These are phyloP conservation scores for Oenanthe oenanthe DNA, from an alignment of 2,113 vertebrate genomes.

Conservation along the genomic window DNA sequence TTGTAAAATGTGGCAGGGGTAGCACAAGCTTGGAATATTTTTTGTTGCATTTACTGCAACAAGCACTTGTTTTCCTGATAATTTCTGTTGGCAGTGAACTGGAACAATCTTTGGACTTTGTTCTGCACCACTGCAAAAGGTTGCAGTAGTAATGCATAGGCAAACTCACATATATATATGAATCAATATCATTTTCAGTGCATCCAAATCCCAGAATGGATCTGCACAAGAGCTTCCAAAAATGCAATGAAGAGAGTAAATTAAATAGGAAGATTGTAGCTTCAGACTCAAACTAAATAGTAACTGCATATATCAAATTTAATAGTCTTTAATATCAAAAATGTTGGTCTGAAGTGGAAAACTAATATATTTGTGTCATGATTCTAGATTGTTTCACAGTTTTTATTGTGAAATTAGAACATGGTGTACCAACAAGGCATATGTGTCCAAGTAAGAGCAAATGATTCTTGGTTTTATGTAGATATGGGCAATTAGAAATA, in stretches of 20 bases:
- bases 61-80: not conserved
- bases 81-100: not conserved
- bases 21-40: not conserved
- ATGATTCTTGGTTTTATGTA: not conserved
- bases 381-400: not conserved
- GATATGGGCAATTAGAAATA: not conserved
- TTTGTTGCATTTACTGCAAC: not conserved
- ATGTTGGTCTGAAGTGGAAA: not conserved
- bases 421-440: not conserved
- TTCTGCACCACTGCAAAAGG: not conserved
- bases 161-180: not conserved
- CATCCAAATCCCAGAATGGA: not conserved
- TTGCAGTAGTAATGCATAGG: not conserved
- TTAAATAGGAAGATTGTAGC: not conserved
- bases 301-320: not conserved
- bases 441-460: not conserved
- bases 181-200: not conserved
- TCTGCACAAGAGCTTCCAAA: not conserved
- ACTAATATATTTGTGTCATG: not conserved
- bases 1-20: not conserved
- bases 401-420: not conserved
- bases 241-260: not conserved
- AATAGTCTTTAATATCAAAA: not conserved
- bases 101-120: not conserved
- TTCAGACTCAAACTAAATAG: not conserved